Evolutionary conservation across 1,140 invertebrate genomes (phyloP).

Genomic region (Scaptodrosophila lebanonensis): DNA sequence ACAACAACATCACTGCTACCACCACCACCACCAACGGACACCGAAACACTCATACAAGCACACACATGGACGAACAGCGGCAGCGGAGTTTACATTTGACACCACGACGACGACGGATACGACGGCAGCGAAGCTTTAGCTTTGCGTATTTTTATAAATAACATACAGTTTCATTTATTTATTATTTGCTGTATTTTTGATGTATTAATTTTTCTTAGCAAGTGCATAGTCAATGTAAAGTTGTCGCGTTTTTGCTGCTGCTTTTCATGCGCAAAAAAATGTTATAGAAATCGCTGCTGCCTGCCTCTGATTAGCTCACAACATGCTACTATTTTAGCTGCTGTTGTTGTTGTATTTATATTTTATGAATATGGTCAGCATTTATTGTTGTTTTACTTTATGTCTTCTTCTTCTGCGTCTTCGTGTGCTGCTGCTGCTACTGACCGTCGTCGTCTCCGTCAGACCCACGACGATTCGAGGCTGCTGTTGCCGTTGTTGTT

Average conservation of each 20-base stretch:
- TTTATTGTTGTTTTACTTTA: conserved; percentile 45
- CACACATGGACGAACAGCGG: conserved; percentile 26
- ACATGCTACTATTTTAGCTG: conserved; percentile 39
- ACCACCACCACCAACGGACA: conserved; percentile 5
- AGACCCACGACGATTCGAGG: conserved; percentile 20
- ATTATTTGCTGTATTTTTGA: conserved; percentile 8
- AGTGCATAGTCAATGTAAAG: background rate
- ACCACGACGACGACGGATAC: conserved; percentile 11
- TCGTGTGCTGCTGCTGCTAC: conserved; percentile 24
- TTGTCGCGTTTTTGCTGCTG: no score
- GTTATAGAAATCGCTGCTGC: conserved; percentile 13
- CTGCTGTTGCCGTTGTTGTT: conserved; percentile 10
- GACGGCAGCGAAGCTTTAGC: conserved; percentile 17
- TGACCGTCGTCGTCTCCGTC: conserved; percentile 36
- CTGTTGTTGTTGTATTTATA: conserved; percentile 1
- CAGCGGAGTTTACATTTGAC: no score
- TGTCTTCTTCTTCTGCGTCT: conserved; percentile 38
- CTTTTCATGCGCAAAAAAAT: background rate
- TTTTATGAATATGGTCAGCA: conserved; percentile 38
- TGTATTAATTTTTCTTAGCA: conserved; percentile 8
- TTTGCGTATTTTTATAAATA: conserved; percentile 30
- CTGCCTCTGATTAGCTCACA: conserved; percentile 42
- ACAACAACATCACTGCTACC: no score
- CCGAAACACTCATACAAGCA: conserved; percentile 12
- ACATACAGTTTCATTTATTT: conserved; percentile 19